These are phyloP conservation scores for Malacoraja senta DNA, from an alignment of 2,797 vertebrate species.

Conservation along the genomic window DNA sequence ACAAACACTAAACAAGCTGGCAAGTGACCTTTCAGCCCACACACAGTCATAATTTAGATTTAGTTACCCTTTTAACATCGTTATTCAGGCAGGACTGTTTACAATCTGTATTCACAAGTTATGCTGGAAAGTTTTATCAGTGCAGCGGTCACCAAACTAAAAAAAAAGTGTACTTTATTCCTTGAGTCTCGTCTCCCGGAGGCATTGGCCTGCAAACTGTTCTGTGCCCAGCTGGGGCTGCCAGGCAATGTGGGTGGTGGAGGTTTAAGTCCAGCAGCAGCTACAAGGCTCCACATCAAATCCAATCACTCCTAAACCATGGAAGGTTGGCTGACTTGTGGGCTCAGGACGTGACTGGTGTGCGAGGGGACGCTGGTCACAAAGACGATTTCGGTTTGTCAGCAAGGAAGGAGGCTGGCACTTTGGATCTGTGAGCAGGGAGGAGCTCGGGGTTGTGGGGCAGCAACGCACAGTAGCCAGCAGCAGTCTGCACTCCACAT, in stretches of 20 bases:
- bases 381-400: not conserved
- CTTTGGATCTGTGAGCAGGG: not conserved
- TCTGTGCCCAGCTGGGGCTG: not conserved
- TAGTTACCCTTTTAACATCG: not conserved
- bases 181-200: not conserved
- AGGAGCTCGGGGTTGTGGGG: not conserved
- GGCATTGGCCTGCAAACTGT: not conserved
- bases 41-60: constrained; percentile 19
- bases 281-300: not conserved
- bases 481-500: not conserved
- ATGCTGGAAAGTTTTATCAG: not conserved
- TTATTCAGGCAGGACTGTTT: not conserved
- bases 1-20: constrained; percentile 21
- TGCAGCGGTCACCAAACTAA: not conserved
- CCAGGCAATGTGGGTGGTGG: no score
- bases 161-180: not conserved
- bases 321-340: not conserved
- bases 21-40: constrained; percentile 24
- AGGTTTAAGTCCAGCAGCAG: not conserved
- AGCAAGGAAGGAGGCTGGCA: no score
- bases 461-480: not conserved
- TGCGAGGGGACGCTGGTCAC: not conserved
- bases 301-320: not conserved
- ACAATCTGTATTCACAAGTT: constrained; percentile 1
- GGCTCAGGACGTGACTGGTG: not conserved